These are phyloP conservation scores for Dicranocentrus wangi DNA, from an alignment of 2,888 invertebrate genomes.

Conservation along the genomic window DNA sequence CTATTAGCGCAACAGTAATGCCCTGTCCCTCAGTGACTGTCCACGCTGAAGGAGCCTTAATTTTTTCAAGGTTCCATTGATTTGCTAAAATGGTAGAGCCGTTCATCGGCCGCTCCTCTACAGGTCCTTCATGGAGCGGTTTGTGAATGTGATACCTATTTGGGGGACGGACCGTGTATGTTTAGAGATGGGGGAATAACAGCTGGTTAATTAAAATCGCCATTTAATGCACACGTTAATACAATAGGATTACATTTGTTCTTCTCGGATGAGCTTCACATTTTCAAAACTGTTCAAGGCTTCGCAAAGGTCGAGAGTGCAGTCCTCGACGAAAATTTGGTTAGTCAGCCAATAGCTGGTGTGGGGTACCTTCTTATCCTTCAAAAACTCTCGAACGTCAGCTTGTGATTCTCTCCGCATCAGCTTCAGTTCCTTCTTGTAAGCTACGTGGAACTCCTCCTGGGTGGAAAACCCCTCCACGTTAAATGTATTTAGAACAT, in stretches of 20 bases:
- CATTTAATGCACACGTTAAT: no score
- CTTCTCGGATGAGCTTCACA: conserved; percentile 25
- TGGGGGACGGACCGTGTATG: no score
- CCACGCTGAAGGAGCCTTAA: not conserved
- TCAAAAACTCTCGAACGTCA: conserved; percentile 19
- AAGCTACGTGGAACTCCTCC: not conserved
- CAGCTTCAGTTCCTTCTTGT: not conserved
- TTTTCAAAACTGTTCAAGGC: conserved; percentile 14
- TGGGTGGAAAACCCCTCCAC: not conserved
- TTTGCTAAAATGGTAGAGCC: not conserved
- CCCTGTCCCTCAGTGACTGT: not conserved
- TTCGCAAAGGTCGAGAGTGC: not conserved
- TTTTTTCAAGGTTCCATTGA: conserved; percentile 34
- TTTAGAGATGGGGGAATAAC: no score
- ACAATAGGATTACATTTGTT: no score
- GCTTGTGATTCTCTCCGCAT: conserved; percentile 21
- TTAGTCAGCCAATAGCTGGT: conserved; percentile 45
- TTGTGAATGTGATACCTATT: conserved; percentile 28
- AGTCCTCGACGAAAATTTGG: conserved; percentile 27
- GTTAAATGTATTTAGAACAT: conserved; percentile 3
- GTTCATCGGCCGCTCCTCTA: not conserved
- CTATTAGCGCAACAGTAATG: conserved; percentile 24
- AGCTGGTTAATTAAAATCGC: no score
- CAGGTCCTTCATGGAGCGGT: conserved; percentile 5
- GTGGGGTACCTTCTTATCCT: not conserved